phyloP scores from a whole-genome alignment of 2,888 invertebrate genomes.

The Cheilosia variabilis region DNA sequence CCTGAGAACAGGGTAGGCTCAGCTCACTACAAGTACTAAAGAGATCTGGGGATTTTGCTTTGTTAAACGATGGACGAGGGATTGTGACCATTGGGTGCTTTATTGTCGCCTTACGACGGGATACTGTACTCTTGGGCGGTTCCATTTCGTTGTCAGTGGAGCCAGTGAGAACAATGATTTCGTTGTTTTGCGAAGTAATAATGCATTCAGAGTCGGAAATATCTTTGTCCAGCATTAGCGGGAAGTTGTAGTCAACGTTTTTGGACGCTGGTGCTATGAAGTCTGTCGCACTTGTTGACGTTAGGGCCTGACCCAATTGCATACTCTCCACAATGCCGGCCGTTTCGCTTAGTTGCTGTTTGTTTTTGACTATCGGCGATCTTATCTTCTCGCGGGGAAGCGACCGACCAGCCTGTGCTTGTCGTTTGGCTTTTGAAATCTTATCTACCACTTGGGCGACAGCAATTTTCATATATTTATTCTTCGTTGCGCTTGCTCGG shows the following conservation, averaged over 20 bases:
- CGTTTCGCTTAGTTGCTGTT: conserved; percentile 11
- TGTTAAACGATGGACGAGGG: conserved; percentile 42
- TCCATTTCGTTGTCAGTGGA: conserved; percentile 58
- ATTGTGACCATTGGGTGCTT: conserved; percentile 67
- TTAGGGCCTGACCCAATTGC: conserved; percentile 78
- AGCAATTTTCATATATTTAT: conserved; percentile 64
- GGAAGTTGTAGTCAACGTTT: conserved; percentile 52
- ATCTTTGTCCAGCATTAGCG: conserved; percentile 62
- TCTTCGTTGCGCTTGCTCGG: conserved; percentile 47
- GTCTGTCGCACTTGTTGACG: conserved; percentile 43
- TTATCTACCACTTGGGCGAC: conserved; percentile 40
- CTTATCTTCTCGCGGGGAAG: not conserved
- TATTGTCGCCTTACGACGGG: conserved; percentile 20
- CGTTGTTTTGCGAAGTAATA: conserved; percentile 35
- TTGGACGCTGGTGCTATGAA: conserved; percentile 25
- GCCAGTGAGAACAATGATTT: conserved; percentile 62
- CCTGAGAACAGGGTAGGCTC: conserved; percentile 77
- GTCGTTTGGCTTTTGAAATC: not conserved
- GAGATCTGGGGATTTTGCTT: conserved; percentile 80
- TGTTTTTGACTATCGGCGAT: conserved; percentile 25
- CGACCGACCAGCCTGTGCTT: not conserved
- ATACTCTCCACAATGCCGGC: conserved; percentile 42
- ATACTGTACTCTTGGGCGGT: conserved; percentile 46
- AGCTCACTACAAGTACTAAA: conserved; percentile 79
- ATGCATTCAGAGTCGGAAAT: conserved; percentile 57